Conservation (phyloP, 2,888 invertebrate genomes). For the Phalera bucephala region DNA sequence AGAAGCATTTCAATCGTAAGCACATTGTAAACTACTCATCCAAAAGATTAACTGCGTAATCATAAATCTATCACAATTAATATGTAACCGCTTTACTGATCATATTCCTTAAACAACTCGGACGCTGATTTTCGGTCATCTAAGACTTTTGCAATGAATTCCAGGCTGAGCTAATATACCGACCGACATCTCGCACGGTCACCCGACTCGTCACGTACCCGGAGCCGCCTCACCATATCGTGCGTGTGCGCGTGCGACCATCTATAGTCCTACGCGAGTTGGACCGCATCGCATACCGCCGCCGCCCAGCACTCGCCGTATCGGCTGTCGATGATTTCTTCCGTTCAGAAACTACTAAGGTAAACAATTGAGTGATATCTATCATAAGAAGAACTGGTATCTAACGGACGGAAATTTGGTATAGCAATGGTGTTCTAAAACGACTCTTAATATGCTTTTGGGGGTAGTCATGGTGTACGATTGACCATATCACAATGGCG, state of each 20-base stretch:
- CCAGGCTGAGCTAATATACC: constrained; percentile 76
- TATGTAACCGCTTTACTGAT: constrained; percentile 3
- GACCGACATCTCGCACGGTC: constrained; percentile 70
- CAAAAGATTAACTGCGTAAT: neutral
- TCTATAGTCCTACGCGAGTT: constrained; percentile 87
- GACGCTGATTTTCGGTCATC: constrained; percentile 3
- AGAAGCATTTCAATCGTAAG: too few relatives aligned
- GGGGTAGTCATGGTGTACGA: too few relatives aligned
- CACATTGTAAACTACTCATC: neutral
- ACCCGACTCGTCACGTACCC: constrained; percentile 85
- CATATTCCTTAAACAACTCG: neutral
- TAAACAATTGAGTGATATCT: too few relatives aligned
- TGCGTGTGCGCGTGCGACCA: constrained; percentile 84
- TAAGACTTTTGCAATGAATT: constrained; percentile 26
- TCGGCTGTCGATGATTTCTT: constrained; percentile 90
- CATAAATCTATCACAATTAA: neutral
- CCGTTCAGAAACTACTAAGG: constrained; percentile 89
- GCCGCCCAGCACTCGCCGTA: constrained; percentile 83
- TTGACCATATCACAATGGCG: too few relatives aligned
- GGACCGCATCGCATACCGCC: constrained; percentile 86
- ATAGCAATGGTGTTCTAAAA: too few relatives aligned
- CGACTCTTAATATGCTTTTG: too few relatives aligned
- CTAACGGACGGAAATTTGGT: too few relatives aligned
- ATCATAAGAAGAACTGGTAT: too few relatives aligned
- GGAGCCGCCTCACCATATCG: constrained; percentile 80